A percentile compares a stretch with the other conserved stretches of the same genome.
These are phyloP conservation scores for Ficedula albicollis DNA, from an alignment of 2,797 vertebrate genomes.

Conservation along the genomic window DNA sequence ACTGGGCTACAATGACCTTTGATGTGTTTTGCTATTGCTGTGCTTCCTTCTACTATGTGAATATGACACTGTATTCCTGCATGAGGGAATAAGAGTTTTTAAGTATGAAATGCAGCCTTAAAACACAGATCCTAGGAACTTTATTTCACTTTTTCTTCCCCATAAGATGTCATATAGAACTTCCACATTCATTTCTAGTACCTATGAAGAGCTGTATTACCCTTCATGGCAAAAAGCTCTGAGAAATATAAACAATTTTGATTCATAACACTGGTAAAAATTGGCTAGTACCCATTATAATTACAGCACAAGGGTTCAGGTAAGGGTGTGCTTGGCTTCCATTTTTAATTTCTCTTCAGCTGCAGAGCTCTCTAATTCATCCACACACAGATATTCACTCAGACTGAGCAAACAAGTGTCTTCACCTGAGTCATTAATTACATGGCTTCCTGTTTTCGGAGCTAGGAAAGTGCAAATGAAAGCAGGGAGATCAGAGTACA, in stretches of 20 bases:
- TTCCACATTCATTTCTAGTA: not conserved
- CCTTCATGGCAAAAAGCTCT: not conserved
- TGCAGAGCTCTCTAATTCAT: not conserved
- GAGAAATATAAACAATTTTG: not conserved
- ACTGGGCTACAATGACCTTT: not conserved
- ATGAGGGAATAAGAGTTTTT: not conserved
- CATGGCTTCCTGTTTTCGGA: constrained; percentile 38
- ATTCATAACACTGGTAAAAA: not conserved
- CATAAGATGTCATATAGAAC: not conserved
- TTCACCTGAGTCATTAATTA: constrained; percentile 21
- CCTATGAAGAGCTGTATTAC: not conserved
- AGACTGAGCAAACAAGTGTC: not conserved
- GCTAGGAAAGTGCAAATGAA: constrained; percentile 23
- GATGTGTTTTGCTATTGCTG: not conserved
- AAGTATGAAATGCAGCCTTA: not conserved
- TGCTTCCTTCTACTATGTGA: not conserved
- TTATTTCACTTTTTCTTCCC: accelerated
- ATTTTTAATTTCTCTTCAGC: not conserved
- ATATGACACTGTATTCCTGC: not conserved
- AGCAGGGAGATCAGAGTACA: not conserved
- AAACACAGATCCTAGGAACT: not conserved
- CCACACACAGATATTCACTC: not conserved
- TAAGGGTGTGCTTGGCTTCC: not conserved
- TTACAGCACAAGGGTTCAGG: not conserved
- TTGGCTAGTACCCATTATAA: not conserved